Percentiles rank a stretch among this genome's conserved stretches.
These are phyloP conservation scores for Drosophila nr. medialis DNA, from an alignment of 2,888 invertebrate genomes.

Conservation along the genomic window DNA sequence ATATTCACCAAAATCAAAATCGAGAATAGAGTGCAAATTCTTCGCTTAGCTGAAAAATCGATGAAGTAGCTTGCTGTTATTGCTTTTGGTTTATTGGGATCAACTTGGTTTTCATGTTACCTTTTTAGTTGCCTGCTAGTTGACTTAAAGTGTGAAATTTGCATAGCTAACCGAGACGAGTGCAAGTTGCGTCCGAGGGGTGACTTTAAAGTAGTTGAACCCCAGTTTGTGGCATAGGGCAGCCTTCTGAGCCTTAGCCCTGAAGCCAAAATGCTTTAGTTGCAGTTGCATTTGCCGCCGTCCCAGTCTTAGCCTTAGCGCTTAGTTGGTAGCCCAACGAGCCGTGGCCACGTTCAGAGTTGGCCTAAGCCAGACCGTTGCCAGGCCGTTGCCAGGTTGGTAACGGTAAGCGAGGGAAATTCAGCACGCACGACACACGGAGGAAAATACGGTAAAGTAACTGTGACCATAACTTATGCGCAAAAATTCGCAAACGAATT, in stretches of 20 bases:
- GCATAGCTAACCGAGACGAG: conserved; percentile 39
- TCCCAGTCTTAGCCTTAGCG: conserved; percentile 37
- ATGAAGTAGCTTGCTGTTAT: not conserved
- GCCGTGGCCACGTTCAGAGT: conserved; percentile 62
- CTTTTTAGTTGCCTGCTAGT: conserved; percentile 9
- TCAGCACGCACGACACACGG: conserved; percentile 73
- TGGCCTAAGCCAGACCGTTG: not conserved
- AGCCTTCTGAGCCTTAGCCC: conserved; percentile 31
- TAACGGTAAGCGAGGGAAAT: conserved; percentile 76
- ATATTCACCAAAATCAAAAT: too few relatives aligned
- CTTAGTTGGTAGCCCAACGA: conserved; percentile 73
- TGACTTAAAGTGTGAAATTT: conserved; percentile 70
- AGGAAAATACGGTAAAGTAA: conserved; percentile 56
- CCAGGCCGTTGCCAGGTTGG: conserved; percentile 29
- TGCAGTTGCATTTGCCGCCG: conserved; percentile 17
- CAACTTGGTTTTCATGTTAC: conserved; percentile 2
- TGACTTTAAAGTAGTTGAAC: conserved; percentile 28
- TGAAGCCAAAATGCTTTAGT: conserved; percentile 21
- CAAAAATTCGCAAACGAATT: conserved; percentile 65
- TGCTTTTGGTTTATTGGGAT: conserved; percentile 4
- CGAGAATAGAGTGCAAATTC: conserved; percentile 15
- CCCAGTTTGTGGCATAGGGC: conserved; percentile 36
- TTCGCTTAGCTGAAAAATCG: conserved; percentile 9
- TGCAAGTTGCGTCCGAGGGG: conserved; percentile 4
- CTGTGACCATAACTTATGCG: conserved; percentile 82